Conservation (phyloP, 2,797 vertebrate species). For the Labeo calbasu region DNA sequence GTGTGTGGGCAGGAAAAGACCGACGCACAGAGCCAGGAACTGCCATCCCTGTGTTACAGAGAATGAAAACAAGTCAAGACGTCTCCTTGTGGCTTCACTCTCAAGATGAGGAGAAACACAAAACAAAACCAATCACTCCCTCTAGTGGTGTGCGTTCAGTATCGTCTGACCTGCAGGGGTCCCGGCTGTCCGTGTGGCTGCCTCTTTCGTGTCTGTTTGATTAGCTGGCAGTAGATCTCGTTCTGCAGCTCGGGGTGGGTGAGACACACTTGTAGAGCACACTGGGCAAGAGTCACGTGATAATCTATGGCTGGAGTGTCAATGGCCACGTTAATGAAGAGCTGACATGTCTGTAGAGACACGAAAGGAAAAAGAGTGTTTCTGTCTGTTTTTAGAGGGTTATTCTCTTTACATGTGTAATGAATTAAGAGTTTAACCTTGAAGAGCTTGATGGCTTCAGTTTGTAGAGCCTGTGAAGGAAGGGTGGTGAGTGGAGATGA, state of each 20-base stretch:
- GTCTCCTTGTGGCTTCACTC: no score
- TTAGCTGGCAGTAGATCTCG: slow-evolving; percentile 96
- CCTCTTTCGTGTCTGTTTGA: slow-evolving; percentile 92
- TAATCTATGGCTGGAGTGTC: slow-evolving; percentile 98
- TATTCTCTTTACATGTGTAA: neutral
- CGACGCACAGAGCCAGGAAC: slow-evolving; percentile 92
- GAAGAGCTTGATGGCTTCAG: slow-evolving; percentile 96
- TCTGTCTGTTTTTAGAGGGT: neutral
- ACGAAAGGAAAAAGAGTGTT: slow-evolving; percentile 27
- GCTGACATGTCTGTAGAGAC: slow-evolving; percentile 89
- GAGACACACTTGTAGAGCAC: slow-evolving; percentile 94
- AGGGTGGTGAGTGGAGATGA: slow-evolving; percentile 89
- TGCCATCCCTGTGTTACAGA: slow-evolving; percentile 89
- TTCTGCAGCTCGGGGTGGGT: slow-evolving; percentile 95
- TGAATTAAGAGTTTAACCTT: slow-evolving; percentile 78
- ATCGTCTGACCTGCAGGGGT: slow-evolving; percentile 86
- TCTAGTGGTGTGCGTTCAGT: slow-evolving; percentile 55
- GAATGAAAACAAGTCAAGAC: slow-evolving; percentile 4
- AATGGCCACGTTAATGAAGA: slow-evolving; percentile 97
- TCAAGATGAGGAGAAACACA: neutral
- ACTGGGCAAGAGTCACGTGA: slow-evolving; percentile 96
- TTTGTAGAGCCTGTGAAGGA: slow-evolving; percentile 94
- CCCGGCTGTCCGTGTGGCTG: slow-evolving; percentile 86
- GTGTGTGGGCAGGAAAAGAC: slow-evolving; percentile 94
- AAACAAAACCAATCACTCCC: slow-evolving; percentile 43